Base-by-base conservation (phyloP, 2,888 invertebrate species). In the Hydropsyche betteni region DNA sequence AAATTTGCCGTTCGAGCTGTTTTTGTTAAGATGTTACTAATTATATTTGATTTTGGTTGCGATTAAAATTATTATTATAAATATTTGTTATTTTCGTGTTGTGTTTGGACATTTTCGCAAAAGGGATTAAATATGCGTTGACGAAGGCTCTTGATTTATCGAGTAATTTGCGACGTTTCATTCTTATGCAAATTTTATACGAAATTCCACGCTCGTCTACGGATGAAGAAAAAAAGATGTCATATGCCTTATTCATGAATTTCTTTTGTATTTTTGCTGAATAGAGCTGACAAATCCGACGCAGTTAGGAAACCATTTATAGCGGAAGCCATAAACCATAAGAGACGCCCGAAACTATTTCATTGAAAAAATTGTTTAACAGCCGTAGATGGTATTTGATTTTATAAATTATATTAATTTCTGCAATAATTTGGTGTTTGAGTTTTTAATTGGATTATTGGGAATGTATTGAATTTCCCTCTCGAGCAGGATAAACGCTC, bases 271-370 rank as follows among this genome's bases (percentile, higher is more conserved):
- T 64, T 64, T 64, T 10, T 44, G 44, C 8, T 24, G 36, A 64
- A 64, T 34, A 64, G 64, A 64, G 64, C 64, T 64, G 64, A 64
- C 64, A 64, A 64, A 64, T 64, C 64, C 64, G 34, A 24, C 34
- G 64, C 34, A 64, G 64, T 64, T 64, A 64, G 64, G 36, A 64
- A 64, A 64, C 64, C 64, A 36, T 36, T 64, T 64, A 64, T 64
- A 12, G 36, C 64, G 64, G 64, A 64, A 64, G 36, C 64, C 12
- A 36, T 64, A 64, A 64, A 64, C 64, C 64, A 64, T 61, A 61
- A 61, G 33, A 33, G 10, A 33, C 36, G 34, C 34, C 12, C 34
- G 34, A 64, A 64, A 34, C 64, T 64, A 64, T 34, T 64, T 36
- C 4, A 10, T 10, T 8, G 7, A 8, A 44, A 44, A 44, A 44